Base-by-base conservation (phyloP, 2,797 vertebrate species). In the Melanotaenia pygmaea region DNA sequence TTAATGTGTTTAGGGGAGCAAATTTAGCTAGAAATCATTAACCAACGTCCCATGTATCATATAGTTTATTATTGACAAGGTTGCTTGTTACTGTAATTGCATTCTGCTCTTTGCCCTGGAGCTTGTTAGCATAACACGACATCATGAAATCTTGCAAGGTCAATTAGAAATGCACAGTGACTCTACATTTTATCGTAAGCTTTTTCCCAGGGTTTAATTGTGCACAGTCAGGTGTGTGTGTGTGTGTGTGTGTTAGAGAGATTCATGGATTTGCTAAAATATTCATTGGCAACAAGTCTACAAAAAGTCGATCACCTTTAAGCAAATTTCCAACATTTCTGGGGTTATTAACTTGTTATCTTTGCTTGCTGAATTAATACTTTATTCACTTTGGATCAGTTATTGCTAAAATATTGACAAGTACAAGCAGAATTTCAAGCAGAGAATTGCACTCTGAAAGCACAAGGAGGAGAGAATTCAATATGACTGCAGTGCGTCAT, bases 61-160 rank as follows among this genome's bases (percentile, higher is more conserved):
- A 70, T 67, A 74, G 45, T 67, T 77, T 59, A 73, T 67, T 80
- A 71, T 79, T 67, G 64, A 68, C 47, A 22, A 57, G 57, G 58
- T 47, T 38, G 30, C 62, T 64, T 5, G 1, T n/a, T n/a, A 7
- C 53, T 67, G 22, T 80, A 70, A 67, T 59, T 54, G 45, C 7
- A 45, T 43, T 64, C 53, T 30, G 26, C 69, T 50, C 43, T 73
- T 62, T 67, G 58, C 74, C 43, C 45, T 3, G 0, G 22, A 37
- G 64, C 74, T 81, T 51, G 16, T 84, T 77, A 76, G 59, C 64
- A 72, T 67, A 61, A 38, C 59, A 26, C 45, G 0, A 32, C 32
- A 64, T 76, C 79, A 69, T 67, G 51, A 65, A 83, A 67, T 56
- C 26, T 81, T 70, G 35, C 64, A 78, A 82, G 76, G 81, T 86